Conservation (phyloP, 2,888 invertebrate species). For the Drosophila cyrtoloma region DNA sequence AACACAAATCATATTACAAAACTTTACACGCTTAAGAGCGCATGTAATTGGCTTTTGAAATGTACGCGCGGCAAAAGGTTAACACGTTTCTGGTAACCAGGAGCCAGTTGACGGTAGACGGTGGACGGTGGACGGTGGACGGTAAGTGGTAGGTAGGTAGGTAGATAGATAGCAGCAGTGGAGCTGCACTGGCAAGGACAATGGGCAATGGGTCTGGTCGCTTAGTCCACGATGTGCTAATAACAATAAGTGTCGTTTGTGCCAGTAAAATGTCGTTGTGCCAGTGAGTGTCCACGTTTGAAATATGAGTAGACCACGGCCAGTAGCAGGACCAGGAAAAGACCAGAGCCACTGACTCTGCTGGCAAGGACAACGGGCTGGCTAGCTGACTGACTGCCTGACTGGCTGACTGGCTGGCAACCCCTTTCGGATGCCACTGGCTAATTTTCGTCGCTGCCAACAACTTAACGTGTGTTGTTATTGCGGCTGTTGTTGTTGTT, state of each 20-base stretch:
- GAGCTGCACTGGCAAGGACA: slow-evolving; percentile 13
- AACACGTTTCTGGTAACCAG: slow-evolving; percentile 65
- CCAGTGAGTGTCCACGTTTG: slow-evolving; percentile 58
- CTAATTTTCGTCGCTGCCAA: slow-evolving; percentile 62
- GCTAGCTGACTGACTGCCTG: slow-evolving; percentile 15
- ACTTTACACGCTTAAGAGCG: slow-evolving; percentile 84
- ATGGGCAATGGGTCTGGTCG: slow-evolving; percentile 8
- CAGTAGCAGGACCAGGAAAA: slow-evolving; percentile 14
- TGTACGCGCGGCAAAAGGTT: slow-evolving; percentile 73
- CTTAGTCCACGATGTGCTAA: slow-evolving; percentile 67
- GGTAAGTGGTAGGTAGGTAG: not conserved
- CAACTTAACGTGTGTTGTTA: slow-evolving; percentile 65
- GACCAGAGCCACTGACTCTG: not conserved
- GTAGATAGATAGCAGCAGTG: not conserved
- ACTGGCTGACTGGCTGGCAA: slow-evolving; percentile 34
- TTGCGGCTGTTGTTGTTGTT: slow-evolving; percentile 7
- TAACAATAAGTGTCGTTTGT: slow-evolving; percentile 75
- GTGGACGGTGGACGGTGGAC: not conserved
- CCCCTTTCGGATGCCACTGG: slow-evolving; percentile 58
- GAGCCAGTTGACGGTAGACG: slow-evolving; percentile 2
- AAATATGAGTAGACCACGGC: slow-evolving; percentile 64
- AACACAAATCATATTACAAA: slow-evolving; percentile 83
- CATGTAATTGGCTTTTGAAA: slow-evolving; percentile 84
- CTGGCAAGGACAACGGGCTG: slow-evolving; percentile 39
- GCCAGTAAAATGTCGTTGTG: slow-evolving; percentile 52